Percentiles rank a stretch among this genome's conserved stretches.
These are phyloP conservation scores for Danaus plexippus DNA, from an alignment of 1,140 invertebrate species.

Conservation along the genomic window DNA sequence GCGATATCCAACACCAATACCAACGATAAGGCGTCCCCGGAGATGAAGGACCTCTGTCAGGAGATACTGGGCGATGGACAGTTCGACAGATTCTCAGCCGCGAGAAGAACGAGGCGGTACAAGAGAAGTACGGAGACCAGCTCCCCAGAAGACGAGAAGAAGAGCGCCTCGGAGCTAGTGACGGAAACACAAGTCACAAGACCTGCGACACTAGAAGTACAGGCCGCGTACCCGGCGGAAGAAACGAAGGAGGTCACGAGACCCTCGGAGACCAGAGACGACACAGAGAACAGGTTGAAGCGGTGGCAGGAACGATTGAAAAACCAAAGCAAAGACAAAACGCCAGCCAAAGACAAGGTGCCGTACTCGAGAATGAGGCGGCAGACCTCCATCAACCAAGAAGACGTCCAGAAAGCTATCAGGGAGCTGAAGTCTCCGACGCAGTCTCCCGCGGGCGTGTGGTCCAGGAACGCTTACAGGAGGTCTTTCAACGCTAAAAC, in stretches of 20 bases:
- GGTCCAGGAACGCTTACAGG: slow-evolving; percentile 64
- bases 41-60: slow-evolving; percentile 64
- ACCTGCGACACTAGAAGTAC: slow-evolving; percentile 64
- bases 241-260: slow-evolving; percentile 12
- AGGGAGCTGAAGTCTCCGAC: slow-evolving; percentile 74
- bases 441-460: slow-evolving; percentile 70
- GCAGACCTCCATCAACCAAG: slow-evolving; percentile 76
- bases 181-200: slow-evolving; percentile 71
- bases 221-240: slow-evolving; percentile 47
- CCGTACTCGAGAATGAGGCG: slow-evolving; percentile 61
- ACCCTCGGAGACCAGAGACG: slow-evolving; percentile 49
- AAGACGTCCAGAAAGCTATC: slow-evolving; percentile 76
- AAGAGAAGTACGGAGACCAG: slow-evolving; percentile 79
- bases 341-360: slow-evolving; percentile 55
- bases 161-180: slow-evolving; percentile 63
- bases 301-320: slow-evolving; percentile 77
- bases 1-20: slow-evolving; percentile 31
- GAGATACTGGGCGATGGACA: slow-evolving; percentile 79
- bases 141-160: slow-evolving; percentile 74
- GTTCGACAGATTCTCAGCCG: slow-evolving; percentile 87
- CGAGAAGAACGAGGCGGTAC: slow-evolving; percentile 85
- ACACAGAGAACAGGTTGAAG: slow-evolving; percentile 75
- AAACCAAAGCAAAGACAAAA: slow-evolving; percentile 58
- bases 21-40: slow-evolving; percentile 54
- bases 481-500: slow-evolving; percentile 44